These are phyloP conservation scores for Heliocidaris tuberculata DNA, from an alignment of 35 echinoderm and acorn worm genomes.

Conservation along the genomic window DNA sequence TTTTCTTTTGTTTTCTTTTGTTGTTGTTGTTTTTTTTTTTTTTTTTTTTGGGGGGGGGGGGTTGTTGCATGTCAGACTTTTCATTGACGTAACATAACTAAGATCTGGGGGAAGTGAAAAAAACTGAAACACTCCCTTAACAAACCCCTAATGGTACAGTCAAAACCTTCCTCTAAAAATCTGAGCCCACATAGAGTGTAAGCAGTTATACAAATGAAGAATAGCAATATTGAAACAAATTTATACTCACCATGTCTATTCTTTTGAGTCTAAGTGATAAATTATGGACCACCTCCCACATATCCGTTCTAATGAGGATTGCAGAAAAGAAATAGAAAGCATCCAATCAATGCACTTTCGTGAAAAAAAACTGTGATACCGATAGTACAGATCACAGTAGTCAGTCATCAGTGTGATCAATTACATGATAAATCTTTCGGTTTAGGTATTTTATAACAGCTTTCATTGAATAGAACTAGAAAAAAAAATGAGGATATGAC, in stretches of 20 bases:
- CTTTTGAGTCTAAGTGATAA: conserved; percentile 64
- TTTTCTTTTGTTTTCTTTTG: too few relatives aligned
- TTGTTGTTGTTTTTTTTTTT: too few relatives aligned
- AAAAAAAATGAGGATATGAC: too few relatives aligned
- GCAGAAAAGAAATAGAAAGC: neutral
- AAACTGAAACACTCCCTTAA: neutral
- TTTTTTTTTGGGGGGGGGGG: too few relatives aligned
- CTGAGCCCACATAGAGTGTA: too few relatives aligned
- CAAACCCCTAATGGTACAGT: neutral
- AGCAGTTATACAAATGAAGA: neutral
- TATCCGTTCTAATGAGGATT: conserved; percentile 62
- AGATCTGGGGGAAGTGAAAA: neutral
- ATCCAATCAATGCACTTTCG: too few relatives aligned
- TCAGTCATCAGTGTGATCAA: too few relatives aligned
- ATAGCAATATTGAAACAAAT: neutral
- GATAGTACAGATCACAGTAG: too few relatives aligned
- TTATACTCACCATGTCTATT: conserved; percentile 72
- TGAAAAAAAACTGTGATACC: too few relatives aligned
- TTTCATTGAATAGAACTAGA: too few relatives aligned
- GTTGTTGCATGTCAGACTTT: neutral
- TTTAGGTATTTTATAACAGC: too few relatives aligned
- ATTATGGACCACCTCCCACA: conserved; percentile 90
- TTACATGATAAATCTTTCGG: too few relatives aligned
- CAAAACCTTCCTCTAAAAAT: neutral
- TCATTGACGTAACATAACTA: neutral